Evolutionary conservation across 1,140 invertebrate genomes (phyloP), one percentile per base, ranked within the genome.

Genomic region (Capitella teleta): DNA sequence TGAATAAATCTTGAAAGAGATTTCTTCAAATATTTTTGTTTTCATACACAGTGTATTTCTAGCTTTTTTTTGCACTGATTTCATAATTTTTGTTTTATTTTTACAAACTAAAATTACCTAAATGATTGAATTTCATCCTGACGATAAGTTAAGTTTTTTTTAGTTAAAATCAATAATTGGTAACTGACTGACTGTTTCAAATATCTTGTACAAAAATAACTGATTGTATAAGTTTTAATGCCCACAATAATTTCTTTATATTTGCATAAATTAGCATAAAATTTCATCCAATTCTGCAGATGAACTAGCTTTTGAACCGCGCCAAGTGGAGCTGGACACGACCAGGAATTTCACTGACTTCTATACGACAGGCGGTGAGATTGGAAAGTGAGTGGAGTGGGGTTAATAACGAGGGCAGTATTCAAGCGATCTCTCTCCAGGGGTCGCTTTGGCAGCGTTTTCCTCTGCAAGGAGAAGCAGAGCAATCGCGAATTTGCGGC

Each of bases 371-470:
- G 57, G 64, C 37, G 63, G 67, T 45, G 64, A 64, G 57, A 60
- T 74, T 40, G 72, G 72, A 51, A 72, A 64, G 72, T 74, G 62
- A 65, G 68, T 60, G 28, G 14, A 14, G 30, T 32, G 5, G 21
- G 6, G 38, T 24, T 10, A 44, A 4, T 10, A 44, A 44, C 18
- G 14, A 44, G 16, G 28, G 3, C 6, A 6, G 14, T n/a, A n/a
- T n/a, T n/a, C 30, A 32, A 10, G 30, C n/a, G 8, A 10, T 32
- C 34, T 44, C 40, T 48, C 58, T 65, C 32, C 50, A 76, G 74
- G 54, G 96, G 96, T 37, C 92, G 93, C 8, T 99, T 98, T 73
- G 96, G 95, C 40, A 91, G 95, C 28, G 95, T 98, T 0, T 93
- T 98, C 67, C 79, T 93, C 28, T 97, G 92, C 66, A 80, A 89